Percentiles rank a stretch among this genome's conserved stretches.
Evolutionary conservation across 1,140 invertebrate species (phyloP).

Genomic region (Drosophila busckii): DNA sequence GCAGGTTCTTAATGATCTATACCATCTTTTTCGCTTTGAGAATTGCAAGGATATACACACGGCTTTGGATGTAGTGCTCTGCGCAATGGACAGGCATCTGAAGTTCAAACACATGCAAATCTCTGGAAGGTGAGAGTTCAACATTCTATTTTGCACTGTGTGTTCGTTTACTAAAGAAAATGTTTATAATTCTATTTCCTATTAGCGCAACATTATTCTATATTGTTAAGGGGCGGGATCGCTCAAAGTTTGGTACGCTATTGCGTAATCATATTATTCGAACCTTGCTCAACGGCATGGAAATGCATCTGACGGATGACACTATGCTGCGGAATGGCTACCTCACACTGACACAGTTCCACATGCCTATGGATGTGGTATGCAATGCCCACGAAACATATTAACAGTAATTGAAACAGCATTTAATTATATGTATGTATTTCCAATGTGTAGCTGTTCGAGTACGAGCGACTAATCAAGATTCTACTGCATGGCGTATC

Average conservation of each 20-base stretch:
- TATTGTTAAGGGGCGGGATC: conserved; percentile 92
- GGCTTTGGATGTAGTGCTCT: conserved; percentile 88
- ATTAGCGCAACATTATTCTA: conserved; percentile 95
- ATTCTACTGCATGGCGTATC: conserved; percentile 91
- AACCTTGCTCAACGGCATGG: conserved; percentile 93
- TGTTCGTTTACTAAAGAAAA: too few species aligned
- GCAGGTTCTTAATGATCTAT: conserved; percentile 93
- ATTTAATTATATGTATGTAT: neutral
- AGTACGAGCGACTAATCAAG: conserved; percentile 92
- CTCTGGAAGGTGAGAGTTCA: conserved; percentile 87
- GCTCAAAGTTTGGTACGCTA: conserved; percentile 82
- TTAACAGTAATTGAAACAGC: neutral
- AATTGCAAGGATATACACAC: conserved; percentile 85
- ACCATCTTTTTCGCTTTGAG: conserved; percentile 92
- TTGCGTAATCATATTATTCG: conserved; percentile 89
- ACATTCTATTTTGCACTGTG: neutral
- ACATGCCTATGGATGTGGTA: conserved; percentile 96
- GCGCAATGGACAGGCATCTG: conserved; percentile 91
- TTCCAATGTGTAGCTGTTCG: conserved; percentile 86
- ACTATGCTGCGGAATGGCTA: conserved; percentile 98
- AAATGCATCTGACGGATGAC: conserved; percentile 88
- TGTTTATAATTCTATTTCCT: too few species aligned
- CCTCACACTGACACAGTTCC: conserved; percentile 95
- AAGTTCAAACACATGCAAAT: conserved; percentile 94
- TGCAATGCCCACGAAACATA: conserved; percentile 68